Evolutionary conservation across 2,797 vertebrate genomes (phyloP).

Genomic region (Ceyx erithaca): DNA sequence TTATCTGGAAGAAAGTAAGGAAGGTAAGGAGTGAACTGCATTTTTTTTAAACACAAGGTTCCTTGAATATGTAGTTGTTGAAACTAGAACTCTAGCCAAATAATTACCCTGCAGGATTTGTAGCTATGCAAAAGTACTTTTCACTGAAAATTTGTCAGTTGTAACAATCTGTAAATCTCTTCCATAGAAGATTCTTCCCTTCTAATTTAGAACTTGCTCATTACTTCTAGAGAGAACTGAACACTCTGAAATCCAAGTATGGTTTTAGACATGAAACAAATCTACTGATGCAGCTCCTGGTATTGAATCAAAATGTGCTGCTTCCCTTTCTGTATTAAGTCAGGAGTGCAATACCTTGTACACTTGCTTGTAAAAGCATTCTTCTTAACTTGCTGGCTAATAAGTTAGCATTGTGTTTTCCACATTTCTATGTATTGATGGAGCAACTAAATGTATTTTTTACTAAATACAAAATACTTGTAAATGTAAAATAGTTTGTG

Average conservation of each 20-base stretch:
- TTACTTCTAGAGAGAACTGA: background rate
- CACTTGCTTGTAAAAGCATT: background rate
- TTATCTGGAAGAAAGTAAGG: conserved; percentile 51
- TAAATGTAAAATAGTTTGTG: background rate
- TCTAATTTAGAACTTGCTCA: background rate
- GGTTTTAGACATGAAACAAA: background rate
- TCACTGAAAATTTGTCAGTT: background rate
- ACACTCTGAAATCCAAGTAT: background rate
- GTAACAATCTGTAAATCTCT: conserved; percentile 21
- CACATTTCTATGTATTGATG: background rate
- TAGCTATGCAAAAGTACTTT: conserved; percentile 60
- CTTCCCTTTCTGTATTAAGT: background rate
- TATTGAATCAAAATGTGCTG: background rate
- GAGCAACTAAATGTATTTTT: conserved; percentile 25
- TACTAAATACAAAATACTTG: conserved; percentile 20
- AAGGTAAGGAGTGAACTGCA: background rate
- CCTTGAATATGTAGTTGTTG: background rate
- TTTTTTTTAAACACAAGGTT: background rate
- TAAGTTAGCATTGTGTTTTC: background rate
- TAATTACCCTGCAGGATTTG: conserved; percentile 25
- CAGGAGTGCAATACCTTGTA: background rate
- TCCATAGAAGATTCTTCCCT: conserved; percentile 13
- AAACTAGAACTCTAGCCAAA: background rate
- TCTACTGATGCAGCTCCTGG: background rate
- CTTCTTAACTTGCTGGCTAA: background rate